Percentiles rank a stretch among this genome's conserved stretches.
Conservation (phyloP, 2,888 invertebrate species). For the Ectobius pallidus region DNA sequence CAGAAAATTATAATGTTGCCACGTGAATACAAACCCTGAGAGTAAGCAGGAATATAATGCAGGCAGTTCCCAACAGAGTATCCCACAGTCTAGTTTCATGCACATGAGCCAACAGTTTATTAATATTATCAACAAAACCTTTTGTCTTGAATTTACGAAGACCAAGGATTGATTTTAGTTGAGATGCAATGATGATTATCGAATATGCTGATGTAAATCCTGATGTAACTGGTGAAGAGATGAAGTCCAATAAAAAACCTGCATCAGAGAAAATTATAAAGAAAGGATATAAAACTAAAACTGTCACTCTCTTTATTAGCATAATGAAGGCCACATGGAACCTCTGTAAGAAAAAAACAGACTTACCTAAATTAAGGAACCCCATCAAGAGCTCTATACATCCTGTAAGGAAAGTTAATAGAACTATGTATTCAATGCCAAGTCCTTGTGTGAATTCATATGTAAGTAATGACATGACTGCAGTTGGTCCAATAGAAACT, state of each 20-base stretch:
- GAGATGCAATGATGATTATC: conserved; percentile 68
- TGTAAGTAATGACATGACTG: conserved; percentile 87
- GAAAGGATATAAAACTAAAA: too few species aligned
- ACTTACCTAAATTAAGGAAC: conserved; percentile 75
- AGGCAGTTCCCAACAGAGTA: conserved; percentile 67
- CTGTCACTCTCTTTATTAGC: background rate
- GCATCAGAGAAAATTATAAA: conserved; percentile 43
- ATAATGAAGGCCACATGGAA: too few species aligned
- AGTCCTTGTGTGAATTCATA: conserved; percentile 72
- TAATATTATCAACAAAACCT: conserved; percentile 67
- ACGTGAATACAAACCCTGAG: conserved; percentile 69
- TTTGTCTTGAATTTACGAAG: conserved; percentile 67
- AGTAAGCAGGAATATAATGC: conserved; percentile 68
- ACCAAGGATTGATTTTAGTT: conserved; percentile 73
- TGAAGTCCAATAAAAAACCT: conserved; percentile 86
- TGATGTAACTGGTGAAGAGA: conserved; percentile 80
- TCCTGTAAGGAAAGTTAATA: conserved; percentile 80
- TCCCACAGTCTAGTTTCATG: conserved; percentile 64
- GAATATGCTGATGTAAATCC: conserved; percentile 88
- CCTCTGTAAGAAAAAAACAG: background rate
- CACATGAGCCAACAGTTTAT: conserved; percentile 58
- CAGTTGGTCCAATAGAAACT: conserved; percentile 94
- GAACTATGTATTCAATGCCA: conserved; percentile 73
- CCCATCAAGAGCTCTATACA: conserved; percentile 81
- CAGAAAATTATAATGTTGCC: too few species aligned